Conservation (phyloP, 2,888 invertebrate species). For the Caenorhabditis japonica region DNA sequence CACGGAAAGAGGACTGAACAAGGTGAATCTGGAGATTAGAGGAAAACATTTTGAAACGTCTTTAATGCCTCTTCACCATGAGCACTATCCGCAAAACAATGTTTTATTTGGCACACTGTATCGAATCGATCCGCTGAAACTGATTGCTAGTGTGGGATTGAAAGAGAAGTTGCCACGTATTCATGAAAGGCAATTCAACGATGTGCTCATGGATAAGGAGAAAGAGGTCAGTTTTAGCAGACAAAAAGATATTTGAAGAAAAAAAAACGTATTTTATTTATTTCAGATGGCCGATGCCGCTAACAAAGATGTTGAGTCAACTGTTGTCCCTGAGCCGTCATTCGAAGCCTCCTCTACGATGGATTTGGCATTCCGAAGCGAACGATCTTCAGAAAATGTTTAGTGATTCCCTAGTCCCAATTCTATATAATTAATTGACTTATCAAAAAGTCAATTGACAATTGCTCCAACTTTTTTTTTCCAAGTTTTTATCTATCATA, state of each 20-base stretch:
- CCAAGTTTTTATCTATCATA: constrained; percentile 15
- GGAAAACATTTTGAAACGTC: background rate
- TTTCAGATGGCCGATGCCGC: constrained; percentile 11
- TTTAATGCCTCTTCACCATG: background rate
- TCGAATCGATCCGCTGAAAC: constrained; percentile 24
- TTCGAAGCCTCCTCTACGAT: constrained; percentile 14
- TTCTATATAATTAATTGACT: background rate
- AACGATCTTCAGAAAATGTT: constrained; percentile 12
- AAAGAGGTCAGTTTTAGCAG: no score
- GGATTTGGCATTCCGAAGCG: constrained; percentile 21
- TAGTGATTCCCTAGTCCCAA: background rate
- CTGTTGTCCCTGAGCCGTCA: constrained; percentile 7
- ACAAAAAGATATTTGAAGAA: no score
- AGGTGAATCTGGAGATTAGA: constrained; percentile 23
- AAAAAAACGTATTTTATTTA: no score
- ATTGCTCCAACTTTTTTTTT: background rate
- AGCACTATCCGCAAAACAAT: background rate
- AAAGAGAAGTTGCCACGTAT: constrained; percentile 31
- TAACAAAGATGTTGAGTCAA: constrained; percentile 4
- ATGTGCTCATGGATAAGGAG: constrained; percentile 29
- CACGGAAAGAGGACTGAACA: constrained; percentile 3
- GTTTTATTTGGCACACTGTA: no score
- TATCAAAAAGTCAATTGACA: background rate
- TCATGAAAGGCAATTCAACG: constrained; percentile 28
- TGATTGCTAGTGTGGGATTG: constrained; percentile 27